These are phyloP conservation scores for Platysternon megacephalum DNA, from an alignment of 2,113 vertebrate species.

Conservation along the genomic window DNA sequence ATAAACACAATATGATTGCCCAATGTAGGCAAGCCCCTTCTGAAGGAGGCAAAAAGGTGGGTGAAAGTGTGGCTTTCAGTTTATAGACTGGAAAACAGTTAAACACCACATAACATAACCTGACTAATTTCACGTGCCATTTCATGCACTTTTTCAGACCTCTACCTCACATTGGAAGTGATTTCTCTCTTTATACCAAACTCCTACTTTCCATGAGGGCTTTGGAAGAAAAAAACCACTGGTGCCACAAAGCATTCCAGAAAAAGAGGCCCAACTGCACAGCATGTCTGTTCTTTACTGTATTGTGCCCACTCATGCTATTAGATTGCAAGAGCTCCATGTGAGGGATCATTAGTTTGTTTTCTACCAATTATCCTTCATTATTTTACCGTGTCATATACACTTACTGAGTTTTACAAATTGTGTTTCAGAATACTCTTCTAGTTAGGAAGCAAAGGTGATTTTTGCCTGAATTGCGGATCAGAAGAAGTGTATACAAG, in stretches of 20 bases:
- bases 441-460: neutral
- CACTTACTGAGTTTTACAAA: neutral
- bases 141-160: neutral
- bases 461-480: neutral
- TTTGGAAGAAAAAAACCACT: neutral
- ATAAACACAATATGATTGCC: neutral
- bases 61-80: neutral
- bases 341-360: neutral
- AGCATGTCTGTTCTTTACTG: neutral
- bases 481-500: neutral
- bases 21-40: neutral
- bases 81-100: neutral
- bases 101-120: neutral
- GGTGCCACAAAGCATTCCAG: neutral
- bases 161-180: neutral
- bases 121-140: neutral
- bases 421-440: neutral
- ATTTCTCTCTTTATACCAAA: neutral
- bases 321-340: neutral
- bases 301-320: neutral
- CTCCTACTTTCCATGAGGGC: no score
- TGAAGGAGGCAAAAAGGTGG: neutral
- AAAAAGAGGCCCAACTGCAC: neutral
- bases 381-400: neutral
- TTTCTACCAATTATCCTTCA: neutral